Evolutionary conservation across 2,797 vertebrate species (phyloP).

Genomic region (Amphiprion clarkii): DNA sequence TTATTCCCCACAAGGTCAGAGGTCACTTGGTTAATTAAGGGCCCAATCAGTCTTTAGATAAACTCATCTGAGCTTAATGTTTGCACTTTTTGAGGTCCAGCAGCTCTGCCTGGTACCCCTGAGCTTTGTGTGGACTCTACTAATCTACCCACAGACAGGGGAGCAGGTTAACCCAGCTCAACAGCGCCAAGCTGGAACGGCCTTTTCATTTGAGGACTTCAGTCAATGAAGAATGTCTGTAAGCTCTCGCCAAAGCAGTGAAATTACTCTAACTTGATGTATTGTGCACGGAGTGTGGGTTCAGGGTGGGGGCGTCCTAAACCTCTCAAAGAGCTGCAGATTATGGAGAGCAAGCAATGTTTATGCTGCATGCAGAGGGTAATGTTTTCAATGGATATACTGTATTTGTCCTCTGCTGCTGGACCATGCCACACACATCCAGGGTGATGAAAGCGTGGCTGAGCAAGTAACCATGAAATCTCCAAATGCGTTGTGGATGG

Average conservation of each 20-base stretch:
- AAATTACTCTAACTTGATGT: constrained; percentile 90
- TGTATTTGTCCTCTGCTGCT: constrained; percentile 63
- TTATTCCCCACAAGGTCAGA: constrained; percentile 94
- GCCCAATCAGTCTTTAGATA: constrained; percentile 91
- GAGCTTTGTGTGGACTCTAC: constrained; percentile 84
- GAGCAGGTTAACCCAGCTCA: constrained; percentile 90
- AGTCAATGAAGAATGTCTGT: constrained; percentile 94
- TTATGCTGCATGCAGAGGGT: constrained; percentile 63
- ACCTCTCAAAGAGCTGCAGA: constrained; percentile 80
- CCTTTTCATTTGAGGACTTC: constrained; percentile 90
- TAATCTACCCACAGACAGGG: constrained; percentile 94
- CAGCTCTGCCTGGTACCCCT: constrained; percentile 94
- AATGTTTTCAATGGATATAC: constrained; percentile 67
- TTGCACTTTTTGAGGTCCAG: constrained; percentile 90
- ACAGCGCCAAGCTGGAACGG: constrained; percentile 88
- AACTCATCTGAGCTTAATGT: constrained; percentile 95
- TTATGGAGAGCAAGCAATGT: constrained; percentile 73
- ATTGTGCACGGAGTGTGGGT: constrained; percentile 73
- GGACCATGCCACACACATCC: constrained; percentile 68
- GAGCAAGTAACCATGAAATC: constrained; percentile 68
- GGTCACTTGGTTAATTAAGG: constrained; percentile 97
- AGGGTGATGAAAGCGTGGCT: constrained; percentile 69
- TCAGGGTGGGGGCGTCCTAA: constrained; percentile 66
- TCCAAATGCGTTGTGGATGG: constrained; percentile 47
- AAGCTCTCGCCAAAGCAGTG: constrained; percentile 90